Base-by-base conservation (phyloP, 1,140 invertebrate genomes). In the Calliopsis andreniformis region DNA sequence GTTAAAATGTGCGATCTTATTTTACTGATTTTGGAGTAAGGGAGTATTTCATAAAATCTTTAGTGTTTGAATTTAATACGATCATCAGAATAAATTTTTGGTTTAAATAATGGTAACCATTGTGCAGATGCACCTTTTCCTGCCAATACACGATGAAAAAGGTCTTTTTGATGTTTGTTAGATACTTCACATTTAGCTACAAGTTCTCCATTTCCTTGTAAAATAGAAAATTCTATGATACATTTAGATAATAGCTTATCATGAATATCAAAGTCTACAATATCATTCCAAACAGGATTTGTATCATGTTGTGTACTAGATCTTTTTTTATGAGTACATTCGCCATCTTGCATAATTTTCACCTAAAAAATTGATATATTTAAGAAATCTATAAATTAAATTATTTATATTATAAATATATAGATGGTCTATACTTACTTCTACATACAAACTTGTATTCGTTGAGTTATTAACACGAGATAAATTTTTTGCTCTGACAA, bases 261-360 rank as follows among this genome's bases (percentile, higher is more conserved):
- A 20, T 92, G 90, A 71, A 97, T 93, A 90, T 97, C 96, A 86
- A 98, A 98, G 20, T 96, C 95, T 76, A 98, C 92, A 0, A 96
- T 97, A 86, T 98, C 97, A 88, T 98, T 98, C 91, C 97, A 98
- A 0, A 97, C 96, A 0, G 97, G 97, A 90, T 95, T 93, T 0
- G 97, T 93, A 81, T 97, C 97, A 77, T 96, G 94, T 85, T 96
- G 96, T 0, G 98, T 96, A 35, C 96, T 95, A 0, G 97, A 98
- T 92, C 98, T 98, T 91, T 97, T 98, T 91, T 98, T 98, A 92
- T 98, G 98, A 75, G 95, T 93, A 77, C 93, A 93, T 87, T 95
- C 95, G 20, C 95, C 95, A 87, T 97, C 96, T 30, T 96, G 95
- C 20, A 96, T 93, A 0, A 97, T 92, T 80, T 95, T 95, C 8